Evolutionary conservation across 2,797 vertebrate genomes (phyloP), one percentile per base, ranked within the genome.

Genomic region (Cuculus canorus): DNA sequence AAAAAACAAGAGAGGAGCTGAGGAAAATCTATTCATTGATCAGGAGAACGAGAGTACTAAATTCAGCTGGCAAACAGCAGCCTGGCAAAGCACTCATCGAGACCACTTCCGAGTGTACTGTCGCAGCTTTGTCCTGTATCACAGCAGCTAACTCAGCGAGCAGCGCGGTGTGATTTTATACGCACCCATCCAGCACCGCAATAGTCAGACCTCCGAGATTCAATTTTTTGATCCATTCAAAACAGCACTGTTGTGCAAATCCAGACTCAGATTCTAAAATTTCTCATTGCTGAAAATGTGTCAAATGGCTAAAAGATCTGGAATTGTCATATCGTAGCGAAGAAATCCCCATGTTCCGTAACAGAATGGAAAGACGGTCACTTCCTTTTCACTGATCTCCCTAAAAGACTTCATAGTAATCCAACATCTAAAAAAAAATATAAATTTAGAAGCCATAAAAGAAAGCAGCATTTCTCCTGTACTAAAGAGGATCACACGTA

Each of bases 31-130:
- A 78, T 64, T 79, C 75, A 82, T 70, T 85, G 86, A 80, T 83
- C 79, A 72, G 71, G 69, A 65, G 45, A 71, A 73, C 21, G 9
- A 75, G 73, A 87, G 59, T 54, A 48, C 48, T 72, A 73, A 90
- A 93, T 90, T 90, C 81, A 91, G 77, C 90, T 79, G 59, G 81
- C 24, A 83, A 90, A 59, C 64, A 64, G 71, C 25, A 78, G 60
- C 77, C 59, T 54, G 77, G 68, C 81, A 82, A 77, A 88, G 56
- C 43, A 81, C 21, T 77, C 16, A 19, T 10, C 25, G 8, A 59
- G 47, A 50, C 4, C 11, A 19, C 43, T 25, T n/a, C 47, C 5
- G 17, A 87, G 52, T 8, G 37, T 15, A 71, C 81, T 54, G 78
- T 50, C 94, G 88, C 91, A 86, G 80, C 75, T 78, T 19, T 10